Evolutionary conservation across 2,113 vertebrate genomes (phyloP).

Genomic region (Trinectes maculatus): DNA sequence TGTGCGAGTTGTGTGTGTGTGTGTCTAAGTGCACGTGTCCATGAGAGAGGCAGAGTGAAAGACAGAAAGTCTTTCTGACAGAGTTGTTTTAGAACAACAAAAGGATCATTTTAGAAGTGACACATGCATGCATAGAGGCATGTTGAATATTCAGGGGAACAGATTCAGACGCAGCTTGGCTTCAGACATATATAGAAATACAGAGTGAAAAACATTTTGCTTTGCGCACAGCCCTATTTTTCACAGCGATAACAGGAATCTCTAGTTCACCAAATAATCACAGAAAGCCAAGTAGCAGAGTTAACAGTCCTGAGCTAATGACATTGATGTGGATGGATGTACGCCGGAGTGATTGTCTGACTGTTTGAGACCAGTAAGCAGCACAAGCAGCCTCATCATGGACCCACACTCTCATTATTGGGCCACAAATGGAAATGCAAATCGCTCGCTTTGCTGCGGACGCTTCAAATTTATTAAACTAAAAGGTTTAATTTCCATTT

Average conservation of each 20-base stretch:
- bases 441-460: slow-evolving; percentile 89
- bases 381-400: slow-evolving; percentile 81
- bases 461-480: slow-evolving; percentile 98
- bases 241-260: slow-evolving; percentile 56
- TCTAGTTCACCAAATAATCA: slow-evolving; percentile 64
- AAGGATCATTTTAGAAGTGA: slow-evolving; percentile 47
- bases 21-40: slow-evolving; percentile 40
- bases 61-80: slow-evolving; percentile 49
- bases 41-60: slow-evolving; percentile 17
- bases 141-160: slow-evolving; percentile 43
- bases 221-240: slow-evolving; percentile 16
- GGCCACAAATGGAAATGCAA: slow-evolving; percentile 95
- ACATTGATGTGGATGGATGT: slow-evolving; percentile 74
- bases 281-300: slow-evolving; percentile 64
- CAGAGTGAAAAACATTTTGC: slow-evolving; percentile 31
- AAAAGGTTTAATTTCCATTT: slow-evolving; percentile 99
- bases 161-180: slow-evolving; percentile 14
- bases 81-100: slow-evolving; percentile 48
- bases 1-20: slow-evolving; percentile 24
- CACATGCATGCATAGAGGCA: slow-evolving; percentile 36
- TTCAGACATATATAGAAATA: slow-evolving; percentile 14
- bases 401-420: slow-evolving; percentile 83
- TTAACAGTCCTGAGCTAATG: slow-evolving; percentile 77
- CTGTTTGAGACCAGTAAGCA: slow-evolving; percentile 75
- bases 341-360: slow-evolving; percentile 75